A percentile compares a stretch with the other conserved stretches of the same genome.
Evolutionary conservation across 2,888 invertebrate genomes (phyloP).

Genomic region (Trachelus stipa): DNA sequence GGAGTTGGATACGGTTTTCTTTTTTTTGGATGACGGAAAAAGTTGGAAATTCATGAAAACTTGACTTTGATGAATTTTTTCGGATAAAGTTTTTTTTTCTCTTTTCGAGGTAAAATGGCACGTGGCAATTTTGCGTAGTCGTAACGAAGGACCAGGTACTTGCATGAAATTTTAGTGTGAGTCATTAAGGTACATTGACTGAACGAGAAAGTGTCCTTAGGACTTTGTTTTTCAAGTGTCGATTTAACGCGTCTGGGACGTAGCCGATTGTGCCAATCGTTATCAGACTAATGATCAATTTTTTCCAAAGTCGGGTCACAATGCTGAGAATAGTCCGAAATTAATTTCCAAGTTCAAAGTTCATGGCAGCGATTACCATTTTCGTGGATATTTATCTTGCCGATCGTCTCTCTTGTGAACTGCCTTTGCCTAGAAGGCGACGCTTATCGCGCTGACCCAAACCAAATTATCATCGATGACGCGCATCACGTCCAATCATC

Average conservation of each 20-base stretch:
- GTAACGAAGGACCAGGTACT: too few species aligned
- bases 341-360: not conserved
- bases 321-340: not conserved
- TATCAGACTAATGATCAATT: not conserved
- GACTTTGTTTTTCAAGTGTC: not conserved
- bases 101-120: too few species aligned
- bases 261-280: not conserved
- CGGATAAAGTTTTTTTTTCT: too few species aligned
- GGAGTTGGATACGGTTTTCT: too few species aligned
- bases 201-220: not conserved
- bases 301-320: not conserved
- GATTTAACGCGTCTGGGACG: not conserved
- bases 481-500: constrained; percentile 52
- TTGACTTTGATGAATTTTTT: too few species aligned
- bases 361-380: not conserved
- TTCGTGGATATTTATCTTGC: not conserved
- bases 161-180: too few species aligned
- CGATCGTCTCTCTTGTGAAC: not conserved
- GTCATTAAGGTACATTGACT: not conserved
- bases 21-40: too few species aligned
- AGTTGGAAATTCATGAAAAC: too few species aligned
- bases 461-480: not conserved
- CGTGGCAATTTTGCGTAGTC: too few species aligned
- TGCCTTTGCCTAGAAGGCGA: not conserved
- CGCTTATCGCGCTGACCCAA: not conserved